Percentiles rank a stretch among this genome's conserved stretches.
Evolutionary conservation across 2,797 vertebrate genomes (phyloP).

Genomic region (Sebastes minor): DNA sequence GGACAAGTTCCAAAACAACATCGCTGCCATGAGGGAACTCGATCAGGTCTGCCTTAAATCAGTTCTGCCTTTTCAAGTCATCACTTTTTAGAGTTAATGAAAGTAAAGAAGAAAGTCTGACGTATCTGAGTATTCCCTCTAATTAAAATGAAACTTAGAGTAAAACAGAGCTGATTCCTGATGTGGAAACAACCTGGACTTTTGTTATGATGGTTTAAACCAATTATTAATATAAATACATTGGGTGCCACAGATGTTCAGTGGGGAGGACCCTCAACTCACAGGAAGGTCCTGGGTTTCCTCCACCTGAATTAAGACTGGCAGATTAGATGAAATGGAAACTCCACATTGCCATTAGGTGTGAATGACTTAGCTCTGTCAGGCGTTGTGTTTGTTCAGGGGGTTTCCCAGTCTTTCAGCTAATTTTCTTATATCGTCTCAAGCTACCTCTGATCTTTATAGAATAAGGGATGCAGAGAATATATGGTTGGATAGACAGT

Average conservation of each 20-base stretch:
- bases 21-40: conserved; percentile 92
- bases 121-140: not conserved
- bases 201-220: not conserved
- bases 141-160: not conserved
- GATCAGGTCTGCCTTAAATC: conserved; percentile 84
- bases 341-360: not conserved
- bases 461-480: not conserved
- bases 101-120: not conserved
- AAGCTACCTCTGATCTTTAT: not conserved
- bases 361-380: not conserved
- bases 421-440: not conserved
- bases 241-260: not conserved
- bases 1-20: conserved; percentile 94
- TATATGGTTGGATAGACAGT: not conserved
- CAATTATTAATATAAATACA: not conserved
- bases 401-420: not conserved
- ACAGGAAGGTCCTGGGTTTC: not conserved
- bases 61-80: not conserved
- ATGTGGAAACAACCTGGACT: not conserved
- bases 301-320: not conserved
- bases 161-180: not conserved
- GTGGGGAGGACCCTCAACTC: not conserved
- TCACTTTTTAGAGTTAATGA: not conserved
- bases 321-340: not conserved
- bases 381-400: not conserved